These are phyloP conservation scores for Imbricaverruca yamaguchii DNA, from an alignment of 2,888 invertebrate species.

Conservation along the genomic window DNA sequence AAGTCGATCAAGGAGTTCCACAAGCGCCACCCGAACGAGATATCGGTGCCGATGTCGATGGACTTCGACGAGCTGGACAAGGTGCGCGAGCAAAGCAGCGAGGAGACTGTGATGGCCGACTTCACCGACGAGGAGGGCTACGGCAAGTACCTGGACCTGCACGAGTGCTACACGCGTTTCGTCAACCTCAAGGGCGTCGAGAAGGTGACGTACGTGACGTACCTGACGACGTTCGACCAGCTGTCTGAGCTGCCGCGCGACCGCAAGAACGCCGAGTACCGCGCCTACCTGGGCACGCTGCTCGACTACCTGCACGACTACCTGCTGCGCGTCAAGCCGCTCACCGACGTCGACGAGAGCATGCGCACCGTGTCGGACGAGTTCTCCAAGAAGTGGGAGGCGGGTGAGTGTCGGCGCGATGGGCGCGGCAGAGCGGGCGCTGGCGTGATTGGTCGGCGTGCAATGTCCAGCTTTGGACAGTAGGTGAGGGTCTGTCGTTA, in stretches of 20 bases:
- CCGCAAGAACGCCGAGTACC: conserved; percentile 48
- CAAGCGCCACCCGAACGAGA: conserved; percentile 90
- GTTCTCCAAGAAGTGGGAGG: conserved; percentile 82
- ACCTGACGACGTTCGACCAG: conserved; percentile 87
- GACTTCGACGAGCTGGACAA: conserved; percentile 83
- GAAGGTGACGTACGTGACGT: conserved; percentile 85
- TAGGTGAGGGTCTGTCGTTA: no score
- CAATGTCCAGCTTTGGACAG: no score
- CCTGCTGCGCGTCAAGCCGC: conserved; percentile 31
- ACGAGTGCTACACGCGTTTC: conserved; percentile 91
- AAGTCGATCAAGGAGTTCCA: conserved; percentile 96
- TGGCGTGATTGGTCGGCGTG: no score
- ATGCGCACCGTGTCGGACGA: conserved; percentile 45
- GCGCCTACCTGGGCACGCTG: conserved; percentile 72
- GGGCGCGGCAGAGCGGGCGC: no score
- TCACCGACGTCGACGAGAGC: conserved; percentile 28
- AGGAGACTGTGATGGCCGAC: conserved; percentile 63
- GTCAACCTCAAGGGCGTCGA: conserved; percentile 91
- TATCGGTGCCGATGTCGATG: conserved; percentile 91
- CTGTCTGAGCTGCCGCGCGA: conserved; percentile 85
- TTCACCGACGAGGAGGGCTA: conserved; percentile 99
- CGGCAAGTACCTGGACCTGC: conserved; percentile 94
- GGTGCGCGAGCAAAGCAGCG: conserved; percentile 39
- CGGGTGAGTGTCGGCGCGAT: conserved; percentile 54
- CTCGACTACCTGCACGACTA: conserved; percentile 77